Evolutionary conservation across 2,888 invertebrate species (phyloP).

Genomic region (Deladenus siricidicola): DNA sequence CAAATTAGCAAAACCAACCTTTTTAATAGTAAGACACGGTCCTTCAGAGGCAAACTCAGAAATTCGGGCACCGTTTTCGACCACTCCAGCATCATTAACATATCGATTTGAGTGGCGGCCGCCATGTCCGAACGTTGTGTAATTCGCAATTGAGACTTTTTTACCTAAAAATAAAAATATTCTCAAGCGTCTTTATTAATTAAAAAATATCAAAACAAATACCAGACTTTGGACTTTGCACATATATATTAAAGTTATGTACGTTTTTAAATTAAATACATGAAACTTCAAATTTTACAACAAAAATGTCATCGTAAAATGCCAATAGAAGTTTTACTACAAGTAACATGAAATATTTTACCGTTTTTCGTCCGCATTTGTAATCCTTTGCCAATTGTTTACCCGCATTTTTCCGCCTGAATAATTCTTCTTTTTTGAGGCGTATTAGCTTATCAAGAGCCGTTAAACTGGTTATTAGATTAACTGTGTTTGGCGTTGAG

Average conservation of each 20-base stretch:
- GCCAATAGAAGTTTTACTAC: too few species aligned
- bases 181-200: too few species aligned
- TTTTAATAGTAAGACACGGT: slow-evolving; percentile 65
- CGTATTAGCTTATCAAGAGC: slow-evolving; percentile 28
- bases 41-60: slow-evolving; percentile 76
- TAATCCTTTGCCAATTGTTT: slow-evolving; percentile 32
- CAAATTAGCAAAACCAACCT: slow-evolving; percentile 10
- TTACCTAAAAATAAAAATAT: too few species aligned
- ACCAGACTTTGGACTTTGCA: too few species aligned
- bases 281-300: too few species aligned
- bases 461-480: slow-evolving; percentile 31
- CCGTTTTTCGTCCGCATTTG: slow-evolving; percentile 17
- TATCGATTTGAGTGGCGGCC: slow-evolving; percentile 57
- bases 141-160: slow-evolving; percentile 19
- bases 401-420: slow-evolving; percentile 41
- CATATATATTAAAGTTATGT: too few species aligned
- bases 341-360: too few species aligned
- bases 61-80: slow-evolving; percentile 87
- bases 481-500: too few species aligned
- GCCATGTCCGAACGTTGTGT: slow-evolving; percentile 18
- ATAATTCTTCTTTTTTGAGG: slow-evolving; percentile 38
- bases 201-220: too few species aligned
- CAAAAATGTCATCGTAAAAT: too few species aligned
- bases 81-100: slow-evolving; percentile 90
- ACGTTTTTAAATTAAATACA: too few species aligned